Evolutionary conservation across 92 coral and sea anemone species (phyloP).

Genomic region (Plumapathes pennacea): DNA sequence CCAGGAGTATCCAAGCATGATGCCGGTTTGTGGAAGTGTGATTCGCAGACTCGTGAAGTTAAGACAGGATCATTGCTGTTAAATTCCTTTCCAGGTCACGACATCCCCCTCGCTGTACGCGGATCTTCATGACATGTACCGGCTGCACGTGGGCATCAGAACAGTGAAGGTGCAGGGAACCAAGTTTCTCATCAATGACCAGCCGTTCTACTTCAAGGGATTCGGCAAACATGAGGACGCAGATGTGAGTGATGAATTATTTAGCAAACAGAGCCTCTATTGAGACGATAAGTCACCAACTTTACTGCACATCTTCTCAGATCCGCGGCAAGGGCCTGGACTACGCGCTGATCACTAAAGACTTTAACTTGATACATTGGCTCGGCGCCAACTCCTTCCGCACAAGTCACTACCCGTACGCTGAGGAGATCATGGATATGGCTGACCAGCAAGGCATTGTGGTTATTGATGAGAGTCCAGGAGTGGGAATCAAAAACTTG

Average conservation of each 20-base stretch:
- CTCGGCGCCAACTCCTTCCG: slow-evolving; percentile 94
- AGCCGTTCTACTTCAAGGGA: slow-evolving; percentile 97
- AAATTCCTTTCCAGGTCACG: slow-evolving; percentile 15
- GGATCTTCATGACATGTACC: slow-evolving; percentile 72
- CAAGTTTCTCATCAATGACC: slow-evolving; percentile 83
- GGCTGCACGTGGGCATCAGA: slow-evolving; percentile 91
- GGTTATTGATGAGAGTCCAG: slow-evolving; percentile 94
- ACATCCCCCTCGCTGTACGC: slow-evolving; percentile 27
- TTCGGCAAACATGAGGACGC: slow-evolving; percentile 98
- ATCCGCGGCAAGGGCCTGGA: slow-evolving; percentile 98
- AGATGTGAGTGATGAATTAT: slow-evolving; percentile 57
- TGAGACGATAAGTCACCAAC: background rate
- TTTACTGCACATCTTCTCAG: slow-evolving; percentile 18
- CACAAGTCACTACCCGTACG: slow-evolving; percentile 98
- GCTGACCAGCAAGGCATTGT: slow-evolving; percentile 95
- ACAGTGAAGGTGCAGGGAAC: slow-evolving; percentile 85
- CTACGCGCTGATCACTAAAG: slow-evolving; percentile 80
- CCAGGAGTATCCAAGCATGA: too few species aligned
- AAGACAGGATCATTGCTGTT: too few species aligned
- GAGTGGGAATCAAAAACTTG: slow-evolving; percentile 92
- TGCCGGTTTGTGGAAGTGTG: too few species aligned
- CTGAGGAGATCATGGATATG: slow-evolving; percentile 99
- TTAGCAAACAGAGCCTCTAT: background rate
- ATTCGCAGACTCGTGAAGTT: too few species aligned
- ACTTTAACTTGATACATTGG: slow-evolving; percentile 90